Base-by-base conservation (phyloP, 2,888 invertebrate genomes). In the Abrostola tripartita region DNA sequence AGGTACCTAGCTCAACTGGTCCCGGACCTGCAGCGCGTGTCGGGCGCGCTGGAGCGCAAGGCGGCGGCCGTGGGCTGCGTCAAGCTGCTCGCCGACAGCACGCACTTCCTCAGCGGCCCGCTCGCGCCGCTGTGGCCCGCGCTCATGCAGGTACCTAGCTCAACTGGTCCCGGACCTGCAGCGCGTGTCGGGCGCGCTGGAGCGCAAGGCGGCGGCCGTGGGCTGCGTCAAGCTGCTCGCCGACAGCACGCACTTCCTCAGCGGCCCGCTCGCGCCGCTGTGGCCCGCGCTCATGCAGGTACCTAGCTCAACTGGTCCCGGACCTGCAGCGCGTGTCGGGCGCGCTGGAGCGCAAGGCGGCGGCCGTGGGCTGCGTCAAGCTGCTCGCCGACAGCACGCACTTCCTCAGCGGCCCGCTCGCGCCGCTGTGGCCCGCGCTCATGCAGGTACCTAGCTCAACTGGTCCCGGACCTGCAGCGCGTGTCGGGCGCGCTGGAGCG, bases 61-160 rank as follows among this genome's bases (percentile, higher is more conserved):
- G 97, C 99, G 74, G 97, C 98, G 60, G 98, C 98, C 0, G 97
- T 98, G 42, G 99, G 99, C 60, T 96, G 99, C 78, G 97, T 97
- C 2, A 97, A 97, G 87, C 90, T 99, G 71, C 94, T 99, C 0
- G 97, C 97, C 68, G 98, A 98, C 86, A 96, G 96, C 68, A 96
- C 96, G 7, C 95, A 96, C 68, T 96, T 96, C 74, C 95, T 95
- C 5, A 75, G 79, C 8, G 89, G 89, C 0, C 41, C 71, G 0
- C 98, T 99, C 77, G 92, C 94, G 47, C 92, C 92, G 57, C 95
- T 95, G 66, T 97, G 97, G 97, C 87, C 87, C 1, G 88, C 97
- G 38, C 83, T n/a, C n/a, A n/a, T 97, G 71, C 95, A 95, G 95
- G 95, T 95, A 79, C 40, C 9, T 5, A 68, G 0, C n/a, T 14